Conservation (phyloP, 2,797 vertebrate species). For the Myotis pilosus region DNA sequence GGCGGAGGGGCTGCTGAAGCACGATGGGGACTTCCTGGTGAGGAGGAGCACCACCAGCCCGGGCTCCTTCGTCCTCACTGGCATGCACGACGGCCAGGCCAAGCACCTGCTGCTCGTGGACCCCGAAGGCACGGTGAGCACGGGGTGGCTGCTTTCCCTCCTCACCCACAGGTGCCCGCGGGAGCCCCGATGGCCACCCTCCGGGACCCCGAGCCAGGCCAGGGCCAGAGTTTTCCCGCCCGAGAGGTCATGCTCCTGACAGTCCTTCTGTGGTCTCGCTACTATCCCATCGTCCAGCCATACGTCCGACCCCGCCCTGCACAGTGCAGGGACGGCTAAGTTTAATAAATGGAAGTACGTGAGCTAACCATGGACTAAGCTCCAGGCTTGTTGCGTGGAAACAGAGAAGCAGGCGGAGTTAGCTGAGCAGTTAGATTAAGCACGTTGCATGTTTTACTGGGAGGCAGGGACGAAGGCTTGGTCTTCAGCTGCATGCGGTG, state of each 20-base stretch:
- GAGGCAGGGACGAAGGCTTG: too few relatives aligned
- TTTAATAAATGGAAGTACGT: neutral
- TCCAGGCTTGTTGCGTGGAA: neutral
- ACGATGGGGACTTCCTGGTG: constrained; percentile 96
- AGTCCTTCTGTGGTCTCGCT: neutral
- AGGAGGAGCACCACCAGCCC: constrained; percentile 97
- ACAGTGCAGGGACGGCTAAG: neutral
- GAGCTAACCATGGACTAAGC: neutral
- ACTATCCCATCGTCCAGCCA: neutral
- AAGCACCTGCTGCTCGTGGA: constrained; percentile 98
- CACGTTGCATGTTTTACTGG: too few relatives aligned
- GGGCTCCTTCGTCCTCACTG: constrained; percentile 95
- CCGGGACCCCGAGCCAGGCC: neutral
- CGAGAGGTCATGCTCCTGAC: neutral
- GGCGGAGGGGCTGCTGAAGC: constrained; percentile 92
- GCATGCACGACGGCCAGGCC: constrained; percentile 94
- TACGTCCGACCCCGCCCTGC: neutral
- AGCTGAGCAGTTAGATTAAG: too few relatives aligned
- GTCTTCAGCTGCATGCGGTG: too few relatives aligned
- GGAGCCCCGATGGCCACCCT: neutral
- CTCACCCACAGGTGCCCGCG: too few relatives aligned
- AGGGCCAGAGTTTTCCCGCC: neutral
- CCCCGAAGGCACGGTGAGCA: constrained; percentile 96
- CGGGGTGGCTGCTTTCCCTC: neutral
- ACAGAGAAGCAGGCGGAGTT: neutral